Evolutionary conservation across 2,797 vertebrate species (phyloP).

Genomic region (Hypotaenidia okinawae): DNA sequence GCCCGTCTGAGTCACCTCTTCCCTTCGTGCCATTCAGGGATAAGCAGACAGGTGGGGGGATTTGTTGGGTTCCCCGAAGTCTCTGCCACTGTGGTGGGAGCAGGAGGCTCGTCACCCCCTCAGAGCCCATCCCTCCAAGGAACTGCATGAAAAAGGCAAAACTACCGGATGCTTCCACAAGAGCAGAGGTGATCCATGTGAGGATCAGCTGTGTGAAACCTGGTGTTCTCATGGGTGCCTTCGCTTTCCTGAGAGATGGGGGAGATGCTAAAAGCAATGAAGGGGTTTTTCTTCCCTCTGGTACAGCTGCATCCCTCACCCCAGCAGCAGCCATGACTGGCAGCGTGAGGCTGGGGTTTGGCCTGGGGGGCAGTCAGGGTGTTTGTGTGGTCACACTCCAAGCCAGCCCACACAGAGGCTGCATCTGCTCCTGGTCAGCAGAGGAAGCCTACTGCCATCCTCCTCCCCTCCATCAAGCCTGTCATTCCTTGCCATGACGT

Average conservation of each 20-base stretch:
- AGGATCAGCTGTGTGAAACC: neutral
- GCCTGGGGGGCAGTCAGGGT: too few species aligned
- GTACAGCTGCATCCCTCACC: neutral
- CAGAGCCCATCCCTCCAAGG: too few species aligned
- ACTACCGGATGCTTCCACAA: fast-evolving
- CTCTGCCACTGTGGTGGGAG: slow-evolving; percentile 18
- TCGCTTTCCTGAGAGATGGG: neutral
- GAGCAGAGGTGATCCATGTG: neutral
- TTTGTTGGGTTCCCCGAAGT: neutral
- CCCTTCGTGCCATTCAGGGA: slow-evolving; percentile 24
- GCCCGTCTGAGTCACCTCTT: slow-evolving; percentile 5
- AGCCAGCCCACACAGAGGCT: neutral
- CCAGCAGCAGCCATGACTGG: too few species aligned
- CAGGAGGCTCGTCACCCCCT: neutral
- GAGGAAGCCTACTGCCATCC: neutral
- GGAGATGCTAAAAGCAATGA: neutral
- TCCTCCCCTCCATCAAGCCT: neutral
- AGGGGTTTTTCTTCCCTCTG: neutral
- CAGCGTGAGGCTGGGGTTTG: too few species aligned
- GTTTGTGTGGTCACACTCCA: fast-evolving
- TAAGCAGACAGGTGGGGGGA: neutral
- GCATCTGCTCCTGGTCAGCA: neutral
- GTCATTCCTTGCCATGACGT: neutral
- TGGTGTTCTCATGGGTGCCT: neutral
- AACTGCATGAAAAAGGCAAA: slow-evolving; percentile 29